phyloP scores from a whole-genome alignment of 2,888 invertebrate genomes.

The Zootermopsis nevadensis region DNA sequence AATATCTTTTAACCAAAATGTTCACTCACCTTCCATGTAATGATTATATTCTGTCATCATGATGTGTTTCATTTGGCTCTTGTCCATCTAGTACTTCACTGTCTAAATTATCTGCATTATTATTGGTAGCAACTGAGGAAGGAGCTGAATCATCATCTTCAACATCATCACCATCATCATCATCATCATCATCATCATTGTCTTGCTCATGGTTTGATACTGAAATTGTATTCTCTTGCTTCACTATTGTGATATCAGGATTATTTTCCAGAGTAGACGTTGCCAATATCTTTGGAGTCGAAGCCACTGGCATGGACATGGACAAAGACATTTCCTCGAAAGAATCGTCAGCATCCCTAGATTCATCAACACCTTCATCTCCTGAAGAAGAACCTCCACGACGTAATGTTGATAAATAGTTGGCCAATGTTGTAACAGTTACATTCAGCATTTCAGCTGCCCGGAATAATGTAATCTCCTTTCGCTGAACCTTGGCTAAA shows the following conservation, averaged over 20 bases:
- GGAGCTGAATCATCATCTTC: slow-evolving; percentile 32
- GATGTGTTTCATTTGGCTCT: slow-evolving; percentile 34
- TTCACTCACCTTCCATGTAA: slow-evolving; percentile 1
- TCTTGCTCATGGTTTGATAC: slow-evolving; percentile 46
- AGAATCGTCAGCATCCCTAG: slow-evolving; percentile 57
- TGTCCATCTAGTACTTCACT: slow-evolving; percentile 36
- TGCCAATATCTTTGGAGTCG: slow-evolving; percentile 57
- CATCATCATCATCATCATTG: slow-evolving; percentile 38
- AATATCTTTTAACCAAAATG: neutral
- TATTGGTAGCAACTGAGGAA: slow-evolving; percentile 47
- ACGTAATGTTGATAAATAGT: slow-evolving; percentile 73
- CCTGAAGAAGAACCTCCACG: slow-evolving; percentile 53
- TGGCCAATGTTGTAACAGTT: slow-evolving; percentile 78
- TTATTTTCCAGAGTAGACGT: slow-evolving; percentile 66
- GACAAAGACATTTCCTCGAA: slow-evolving; percentile 60
- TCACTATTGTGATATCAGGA: slow-evolving; percentile 72
- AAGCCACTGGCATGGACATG: slow-evolving; percentile 47
- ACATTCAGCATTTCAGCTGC: slow-evolving; percentile 82
- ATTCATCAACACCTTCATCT: slow-evolving; percentile 56
- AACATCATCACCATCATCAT: slow-evolving; percentile 41
- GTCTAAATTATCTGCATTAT: slow-evolving; percentile 47
- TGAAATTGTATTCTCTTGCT: slow-evolving; percentile 65
- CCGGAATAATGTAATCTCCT: slow-evolving; percentile 77
- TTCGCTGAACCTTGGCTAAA: slow-evolving; percentile 75
- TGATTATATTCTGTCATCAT: slow-evolving; percentile 29